Evolutionary conservation across 2,888 invertebrate species (phyloP).

Genomic region (Yponomeuta plumbellus): DNA sequence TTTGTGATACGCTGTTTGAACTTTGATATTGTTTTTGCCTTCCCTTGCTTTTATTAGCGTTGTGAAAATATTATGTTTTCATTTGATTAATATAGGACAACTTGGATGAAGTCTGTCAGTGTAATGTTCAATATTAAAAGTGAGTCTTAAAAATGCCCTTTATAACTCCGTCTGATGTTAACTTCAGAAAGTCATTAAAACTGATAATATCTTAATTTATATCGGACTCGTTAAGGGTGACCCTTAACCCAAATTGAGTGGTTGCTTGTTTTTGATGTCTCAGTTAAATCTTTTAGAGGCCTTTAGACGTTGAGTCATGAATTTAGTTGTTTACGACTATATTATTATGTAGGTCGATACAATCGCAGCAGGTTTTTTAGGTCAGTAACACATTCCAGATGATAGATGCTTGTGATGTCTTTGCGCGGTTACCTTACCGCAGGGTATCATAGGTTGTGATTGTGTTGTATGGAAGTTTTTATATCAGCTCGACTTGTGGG

Average conservation of each 20-base stretch:
- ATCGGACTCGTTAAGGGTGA: slow-evolving; percentile 12
- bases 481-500: too few species aligned
- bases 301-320: slow-evolving; percentile 28
- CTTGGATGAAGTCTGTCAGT: background rate
- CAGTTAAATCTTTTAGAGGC: slow-evolving; percentile 53
- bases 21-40: slow-evolving; percentile 27
- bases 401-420: too few species aligned
- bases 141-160: background rate
- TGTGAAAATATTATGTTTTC: background rate
- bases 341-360: too few species aligned
- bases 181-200: slow-evolving; percentile 22
- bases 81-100: background rate
- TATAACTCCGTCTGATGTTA: slow-evolving; percentile 14
- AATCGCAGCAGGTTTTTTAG: too few species aligned
- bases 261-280: slow-evolving; percentile 45
- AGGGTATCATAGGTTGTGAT: too few species aligned
- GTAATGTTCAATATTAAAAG: background rate
- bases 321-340: background rate
- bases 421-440: too few species aligned
- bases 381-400: too few species aligned
- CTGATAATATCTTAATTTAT: slow-evolving; percentile 13
- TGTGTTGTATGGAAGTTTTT: too few species aligned
- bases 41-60: background rate
- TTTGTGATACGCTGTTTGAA: slow-evolving; percentile 39
- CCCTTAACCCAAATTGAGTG: slow-evolving; percentile 41